Base-by-base conservation (phyloP, 2,888 invertebrate genomes). In the Tipula vernalis region DNA sequence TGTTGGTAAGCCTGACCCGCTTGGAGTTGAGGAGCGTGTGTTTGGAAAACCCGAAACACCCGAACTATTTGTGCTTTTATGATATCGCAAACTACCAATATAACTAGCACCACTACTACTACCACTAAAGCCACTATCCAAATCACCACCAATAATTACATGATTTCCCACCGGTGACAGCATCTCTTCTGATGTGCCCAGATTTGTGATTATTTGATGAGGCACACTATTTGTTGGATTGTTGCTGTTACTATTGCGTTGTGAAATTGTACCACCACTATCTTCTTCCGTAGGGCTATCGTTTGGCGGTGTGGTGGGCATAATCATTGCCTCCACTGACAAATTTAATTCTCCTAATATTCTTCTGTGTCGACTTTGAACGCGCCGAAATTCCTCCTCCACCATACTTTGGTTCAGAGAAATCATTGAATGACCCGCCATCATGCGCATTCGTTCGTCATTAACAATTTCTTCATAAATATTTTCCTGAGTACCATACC, bases 281-380 rank as follows among this genome's bases (percentile, higher is more conserved):
- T 89, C 88, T 85, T 91, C 91, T 87, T 92, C 92, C 13, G 92
- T 92, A 36, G 93, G 92, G 89, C 92, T 92, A 88, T 90, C 91
- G 87, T 90, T 91, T 88, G 91, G 91, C 88, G 91, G 91, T 88
- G 94, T 94, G 89, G 95, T 94, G 18, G 97, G 97, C 97, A 97
- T 97, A 88, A 97, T 92, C 96, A 97, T 97, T 85, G 96, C 97
- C 92, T 97, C 97, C 84, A 96, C 96, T 89, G 97, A 96, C 87
- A 97, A 93, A 93, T 97, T 97, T 87, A 97, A 92, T 91, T 97
- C 96, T 84, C 96, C 97, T 88, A 97, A 93, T 89, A 97, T 96
- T 90, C 96, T 93, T 89, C 95, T 95, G 91, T 97, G 97, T 87
- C 96, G 94, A 88, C 95, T 95, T 91, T 97, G 96, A 86, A 97